Evolutionary conservation across 2,888 invertebrate species (phyloP), one percentile per base, ranked within the genome.

Genomic region (Thera obeliscata): DNA sequence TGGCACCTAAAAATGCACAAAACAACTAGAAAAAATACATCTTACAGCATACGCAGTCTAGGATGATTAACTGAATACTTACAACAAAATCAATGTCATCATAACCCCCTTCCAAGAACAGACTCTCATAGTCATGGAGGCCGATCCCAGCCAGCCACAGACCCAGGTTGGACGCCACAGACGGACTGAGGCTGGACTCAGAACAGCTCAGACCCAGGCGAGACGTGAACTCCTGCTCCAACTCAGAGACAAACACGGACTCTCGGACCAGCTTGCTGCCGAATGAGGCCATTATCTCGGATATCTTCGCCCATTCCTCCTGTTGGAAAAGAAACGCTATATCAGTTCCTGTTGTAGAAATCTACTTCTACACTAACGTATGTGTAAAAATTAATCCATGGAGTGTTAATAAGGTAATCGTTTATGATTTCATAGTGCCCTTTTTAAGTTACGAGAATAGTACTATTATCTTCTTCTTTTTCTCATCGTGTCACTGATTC

Each of bases 261-360:
- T 96, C 96, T 33, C 96, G 89, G 11, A 97, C 96, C 48, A 97
- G 95, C 66, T 97, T 97, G 74, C 97, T 97, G 70, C 98, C 98
- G 83, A 99, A 98, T 1, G 98, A 97, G 55, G 98, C 98, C 96
- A 99, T 97, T 81, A 98, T 98, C 90, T 98, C 98, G 58, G 98
- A 97, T 80, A 99, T 98, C 92, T 98, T 98, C 36, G 98, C 98
- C 98, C 99, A 98, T 93, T 99, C 98, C 90, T 98, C 98, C 91
- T 97, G 96, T 77, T 74, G 80, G 71, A 69, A 67, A 68, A 65
- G 4, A 22, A 41, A 4, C 12, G 8, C 7, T 43, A 8, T 2
- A 12, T 6, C 8, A 9, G 9, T 2, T 41, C 22, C 22, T 22
- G 22, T 2, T 22, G 6, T 46, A 46, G 8, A 41, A 46, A 0